Conservation (phyloP, 2,113 vertebrate genomes). For the Bostrychus sinensis region DNA sequence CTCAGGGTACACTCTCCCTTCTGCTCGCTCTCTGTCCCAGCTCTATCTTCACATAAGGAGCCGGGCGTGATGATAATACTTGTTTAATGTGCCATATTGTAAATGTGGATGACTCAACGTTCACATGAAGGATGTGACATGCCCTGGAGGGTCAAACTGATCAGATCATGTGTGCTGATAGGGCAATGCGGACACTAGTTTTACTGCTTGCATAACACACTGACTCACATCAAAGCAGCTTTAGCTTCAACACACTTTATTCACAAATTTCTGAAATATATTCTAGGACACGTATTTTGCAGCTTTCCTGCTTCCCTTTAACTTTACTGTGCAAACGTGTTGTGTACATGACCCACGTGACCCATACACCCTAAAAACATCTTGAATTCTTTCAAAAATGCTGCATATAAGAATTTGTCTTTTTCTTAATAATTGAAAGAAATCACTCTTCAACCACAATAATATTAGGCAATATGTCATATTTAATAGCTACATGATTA, state of each 20-base stretch:
- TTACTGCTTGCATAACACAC: neutral
- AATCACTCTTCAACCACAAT: too few species aligned
- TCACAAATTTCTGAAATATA: neutral
- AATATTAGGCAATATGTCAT: too few species aligned
- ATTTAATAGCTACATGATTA: too few species aligned
- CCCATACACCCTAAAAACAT: too few species aligned
- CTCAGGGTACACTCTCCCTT: conserved; percentile 63
- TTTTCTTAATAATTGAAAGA: too few species aligned
- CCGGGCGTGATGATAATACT: conserved; percentile 33
- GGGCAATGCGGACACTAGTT: neutral
- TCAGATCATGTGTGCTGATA: neutral
- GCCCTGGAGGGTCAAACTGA: conserved; percentile 7
- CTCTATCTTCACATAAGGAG: conserved; percentile 16
- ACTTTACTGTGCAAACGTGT: too few species aligned
- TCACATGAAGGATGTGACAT: conserved; percentile 30
- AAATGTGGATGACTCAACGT: conserved; percentile 25
- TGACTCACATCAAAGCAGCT: neutral
- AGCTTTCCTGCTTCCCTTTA: too few species aligned
- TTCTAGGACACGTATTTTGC: too few species aligned
- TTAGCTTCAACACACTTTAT: conserved; percentile 3
- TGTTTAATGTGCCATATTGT: conserved; percentile 38
- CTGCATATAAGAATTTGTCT: too few species aligned
- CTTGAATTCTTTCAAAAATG: too few species aligned
- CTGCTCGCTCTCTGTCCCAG: conserved; percentile 10
- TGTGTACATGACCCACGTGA: too few species aligned